Base-by-base conservation (phyloP, 2,113 vertebrate genomes). In the Callaeas wilsoni region DNA sequence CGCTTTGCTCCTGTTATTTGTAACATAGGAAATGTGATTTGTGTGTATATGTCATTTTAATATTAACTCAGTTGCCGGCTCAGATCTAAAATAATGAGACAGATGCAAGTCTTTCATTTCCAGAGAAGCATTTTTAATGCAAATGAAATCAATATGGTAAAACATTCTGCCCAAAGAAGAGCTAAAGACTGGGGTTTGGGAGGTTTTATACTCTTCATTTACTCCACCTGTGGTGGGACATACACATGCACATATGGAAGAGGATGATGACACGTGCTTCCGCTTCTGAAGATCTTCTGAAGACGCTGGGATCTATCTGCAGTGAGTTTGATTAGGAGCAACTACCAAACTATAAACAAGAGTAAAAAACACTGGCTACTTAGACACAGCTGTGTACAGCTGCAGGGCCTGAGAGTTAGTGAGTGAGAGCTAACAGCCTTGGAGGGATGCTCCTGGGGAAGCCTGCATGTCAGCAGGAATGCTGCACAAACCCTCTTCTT, bases 11-110 rank as follows among this genome's bases (percentile, higher is more conserved):
- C 76, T 17, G 18, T 71, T 92, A 93, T 88, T 94, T 90, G 83
- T 90, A 93, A 93, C 52, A 47, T 4, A 95, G 79, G 64, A 90
- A 93, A 95, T 88, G 87, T 35, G 90, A 95, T 85, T 91, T 91
- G 76, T 1, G 10, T 47, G 67, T 74, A 27, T 76, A 33, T 55
- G 35, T 78, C 64, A 68, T 92, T 95, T 93, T 78, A 90, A 87
- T 84, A 90, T 77, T 90, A 93, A 84, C 71, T 76, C 65, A 33
- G 37, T 89, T 89, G 68, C 80, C 90, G 95, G 69, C 69, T 91
- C 69, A 75, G 65, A 82, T 84, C 90, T 89, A 19, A 95, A 93
- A 92, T 88, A 93, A 92, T 79, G 70, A 90, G 90, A 87, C 49
- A 87, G 80, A 89, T 53, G 56, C 46, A 32, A 89, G 57, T 16